Percentiles rank a stretch among this genome's conserved stretches.
Evolutionary conservation across 2,888 invertebrate genomes (phyloP).

Genomic region (Drosophila algonquin): DNA sequence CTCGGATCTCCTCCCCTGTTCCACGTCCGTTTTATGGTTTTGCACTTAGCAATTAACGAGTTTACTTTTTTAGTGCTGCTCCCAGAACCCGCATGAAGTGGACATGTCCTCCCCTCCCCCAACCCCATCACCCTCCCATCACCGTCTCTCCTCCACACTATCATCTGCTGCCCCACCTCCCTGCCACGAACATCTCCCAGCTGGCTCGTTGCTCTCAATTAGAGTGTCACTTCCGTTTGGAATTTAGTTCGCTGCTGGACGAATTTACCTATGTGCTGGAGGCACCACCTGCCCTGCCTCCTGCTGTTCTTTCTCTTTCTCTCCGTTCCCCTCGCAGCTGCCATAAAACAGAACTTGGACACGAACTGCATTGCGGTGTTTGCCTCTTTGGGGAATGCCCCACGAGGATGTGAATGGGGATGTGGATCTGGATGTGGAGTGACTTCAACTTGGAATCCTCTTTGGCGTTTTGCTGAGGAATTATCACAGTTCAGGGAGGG

Average conservation of each 20-base stretch:
- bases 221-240: conserved; percentile 67
- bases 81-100: conserved; percentile 49
- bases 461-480: conserved; percentile 11
- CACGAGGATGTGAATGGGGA: conserved; percentile 10
- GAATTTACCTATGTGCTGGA: conserved; percentile 60
- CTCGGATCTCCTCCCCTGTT: conserved; percentile 9
- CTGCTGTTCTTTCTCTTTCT: not conserved
- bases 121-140: not conserved
- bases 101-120: conserved; percentile 21
- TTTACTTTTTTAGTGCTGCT: conserved; percentile 48
- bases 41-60: conserved; percentile 69
- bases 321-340: conserved; percentile 24
- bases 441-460: conserved; percentile 25
- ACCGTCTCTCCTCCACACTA: too few species aligned
- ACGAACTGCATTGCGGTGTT: conserved; percentile 53
- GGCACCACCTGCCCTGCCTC: conserved; percentile 6
- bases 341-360: conserved; percentile 55
- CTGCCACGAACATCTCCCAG: conserved; percentile 47
- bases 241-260: conserved; percentile 56
- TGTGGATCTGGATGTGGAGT: conserved; percentile 18
- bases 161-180: not conserved
- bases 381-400: conserved; percentile 18
- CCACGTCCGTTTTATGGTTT: conserved; percentile 55
- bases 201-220: conserved; percentile 70
- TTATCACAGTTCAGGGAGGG: conserved; percentile 19